Evolutionary conservation across 1,140 invertebrate genomes (phyloP), one percentile per base, ranked within the genome.

Genomic region (Drosophila bocki): DNA sequence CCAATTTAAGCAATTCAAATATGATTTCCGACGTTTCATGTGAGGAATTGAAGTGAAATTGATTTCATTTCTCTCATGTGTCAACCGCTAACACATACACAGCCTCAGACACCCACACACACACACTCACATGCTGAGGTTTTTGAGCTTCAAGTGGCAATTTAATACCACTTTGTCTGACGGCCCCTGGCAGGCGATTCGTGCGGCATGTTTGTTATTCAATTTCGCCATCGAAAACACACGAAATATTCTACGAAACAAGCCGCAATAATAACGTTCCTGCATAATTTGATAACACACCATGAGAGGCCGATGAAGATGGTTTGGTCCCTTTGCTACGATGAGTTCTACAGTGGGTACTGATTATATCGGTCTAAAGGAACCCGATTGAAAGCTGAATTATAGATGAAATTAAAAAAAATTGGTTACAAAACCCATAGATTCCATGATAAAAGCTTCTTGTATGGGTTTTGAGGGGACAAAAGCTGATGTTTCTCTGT

Each of bases 251-350:
- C 60, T 58, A 50, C 70, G 78, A 79, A 76, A 87, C 83, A 80
- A 80, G 83, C 80, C 75, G 65, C 83, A 86, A 86, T 82, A 86
- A 87, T 86, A 86, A 87, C 80, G 76, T 82, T 86, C 67, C 47
- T 77, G 84, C 60, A 86, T 88, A 83, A 86, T 86, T 86, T 86
- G 76, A 88, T 88, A 83, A 77, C 60, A 60, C 69, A 63, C 61
- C 75, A 67, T 26, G 68, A 57, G 41, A 45, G 47, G 67, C 39
- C 81, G 48, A 57, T 72, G 50, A 67, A 67, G 68, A 88, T 69
- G 62, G 56, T 41, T 78, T 65, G 74, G 47, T 61, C 58, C 12
- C 61, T 35, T 62, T 48, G 51, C 39, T 22, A 59, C 61, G 76
- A 86, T 72, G 84, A 74, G 63, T 65, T 67, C 41, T 75, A 75